These are phyloP conservation scores for Aethina tumida DNA, from an alignment of 1,140 invertebrate species.

Conservation along the genomic window DNA sequence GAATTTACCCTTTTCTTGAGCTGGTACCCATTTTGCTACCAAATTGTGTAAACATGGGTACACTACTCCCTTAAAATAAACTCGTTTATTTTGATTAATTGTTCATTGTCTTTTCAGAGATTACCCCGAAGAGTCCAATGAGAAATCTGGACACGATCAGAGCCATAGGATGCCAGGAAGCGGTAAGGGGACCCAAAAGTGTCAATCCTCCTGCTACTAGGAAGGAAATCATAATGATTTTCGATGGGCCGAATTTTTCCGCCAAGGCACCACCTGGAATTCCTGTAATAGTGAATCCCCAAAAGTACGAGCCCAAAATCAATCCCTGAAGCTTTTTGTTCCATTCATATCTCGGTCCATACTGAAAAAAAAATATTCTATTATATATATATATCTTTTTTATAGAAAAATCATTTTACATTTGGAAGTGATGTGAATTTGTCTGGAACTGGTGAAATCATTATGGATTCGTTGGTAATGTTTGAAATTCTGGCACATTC, in stretches of 20 bases:
- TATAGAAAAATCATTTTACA: constrained; percentile 12
- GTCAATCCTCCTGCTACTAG: constrained; percentile 59
- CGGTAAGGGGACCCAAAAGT: constrained; percentile 52
- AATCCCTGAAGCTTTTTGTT: constrained; percentile 49
- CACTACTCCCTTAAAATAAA: constrained; percentile 49
- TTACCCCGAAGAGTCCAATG: constrained; percentile 56
- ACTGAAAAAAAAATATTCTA: constrained; percentile 28
- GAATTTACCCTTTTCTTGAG: constrained; percentile 66
- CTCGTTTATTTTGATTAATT: not conserved
- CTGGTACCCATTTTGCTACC: constrained; percentile 62
- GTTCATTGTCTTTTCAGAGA: constrained; percentile 4
- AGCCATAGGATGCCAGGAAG: constrained; percentile 47
- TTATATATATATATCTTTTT: constrained; percentile 2
- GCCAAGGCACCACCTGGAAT: constrained; percentile 32
- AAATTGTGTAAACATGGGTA: constrained; percentile 63
- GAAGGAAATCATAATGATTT: constrained; percentile 58
- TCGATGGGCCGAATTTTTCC: constrained; percentile 39
- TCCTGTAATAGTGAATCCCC: constrained; percentile 39
- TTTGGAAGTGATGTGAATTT: constrained; percentile 13
- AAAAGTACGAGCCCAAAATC: constrained; percentile 57
- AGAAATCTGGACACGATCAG: constrained; percentile 53
- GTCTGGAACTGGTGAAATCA: constrained; percentile 7
- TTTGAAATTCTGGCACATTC: no score
- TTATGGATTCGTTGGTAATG: no score
- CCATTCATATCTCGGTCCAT: constrained; percentile 45